Evolutionary conservation across 2,888 invertebrate species (phyloP), one percentile per base, ranked within the genome.

Genomic region (Cheilosia vernalis): DNA sequence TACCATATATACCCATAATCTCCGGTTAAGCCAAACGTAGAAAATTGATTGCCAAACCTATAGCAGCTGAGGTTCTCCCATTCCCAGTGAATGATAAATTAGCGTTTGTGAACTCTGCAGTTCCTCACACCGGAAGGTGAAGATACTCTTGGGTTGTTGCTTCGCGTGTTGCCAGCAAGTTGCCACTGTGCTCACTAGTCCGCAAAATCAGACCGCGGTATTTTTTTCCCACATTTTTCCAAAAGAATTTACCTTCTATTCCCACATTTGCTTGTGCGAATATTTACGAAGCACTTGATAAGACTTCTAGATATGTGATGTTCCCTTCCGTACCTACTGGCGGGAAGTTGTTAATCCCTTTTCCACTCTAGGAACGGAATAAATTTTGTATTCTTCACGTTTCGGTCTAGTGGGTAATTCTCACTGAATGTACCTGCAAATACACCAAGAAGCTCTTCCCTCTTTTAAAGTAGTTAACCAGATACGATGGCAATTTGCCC

Each of bases 391-490:
- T 82, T 72, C 76, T 61, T 66, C 42, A 44, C 61, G 81, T 77
- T 73, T 37, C 69, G 82, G 86, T 86, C 86, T 86, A 53, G 30
- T 86, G 64, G 53, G 13, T 69, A 78, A 63, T 82, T 86, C 86
- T 73, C 86, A 86, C 78, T 63, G 24, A 76, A 76, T 76, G 72
- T 33, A 44, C 10, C n/a, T 17, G 17, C 37, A 47, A 17, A 10
- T 21, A 21, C 42, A 17, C 10, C 30, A 17, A 53, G 17, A 49
- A 37, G 33, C 4, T 40, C 60, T 70, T 70, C 42, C 55, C 56
- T 55, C 42, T 51, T 44, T 76, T 70, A 56, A 42, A 27, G 44
- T 72, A 78, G 72, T 72, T 66, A 72, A 77, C 63, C 63, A 77
- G 44, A 64, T 60, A 33, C 69, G 58, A 37, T 49, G 44, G 47